Conservation (phyloP, 2,888 invertebrate genomes). For the Lithophane socia region DNA sequence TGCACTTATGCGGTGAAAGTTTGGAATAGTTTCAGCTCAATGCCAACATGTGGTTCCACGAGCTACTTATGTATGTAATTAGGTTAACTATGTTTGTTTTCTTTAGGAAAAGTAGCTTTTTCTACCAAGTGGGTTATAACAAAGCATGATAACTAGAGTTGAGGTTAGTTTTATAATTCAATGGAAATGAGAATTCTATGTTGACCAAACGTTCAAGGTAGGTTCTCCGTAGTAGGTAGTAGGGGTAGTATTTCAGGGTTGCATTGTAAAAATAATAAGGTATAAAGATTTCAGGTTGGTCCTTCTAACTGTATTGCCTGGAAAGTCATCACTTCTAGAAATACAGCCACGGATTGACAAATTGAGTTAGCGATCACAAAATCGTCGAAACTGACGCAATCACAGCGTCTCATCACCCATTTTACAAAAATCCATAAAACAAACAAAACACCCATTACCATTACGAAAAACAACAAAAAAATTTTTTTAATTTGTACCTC, state of each 20-base stretch:
- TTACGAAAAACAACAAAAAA: slow-evolving; percentile 37
- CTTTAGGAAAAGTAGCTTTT: not conserved
- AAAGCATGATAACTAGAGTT: not conserved
- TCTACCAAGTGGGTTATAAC: not conserved
- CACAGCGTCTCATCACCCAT: not conserved
- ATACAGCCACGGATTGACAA: too few relatives aligned
- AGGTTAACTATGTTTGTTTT: slow-evolving; percentile 52
- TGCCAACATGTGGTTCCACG: slow-evolving; percentile 43
- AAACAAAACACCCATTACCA: slow-evolving; percentile 32
- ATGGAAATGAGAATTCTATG: not conserved
- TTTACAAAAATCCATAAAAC: slow-evolving; percentile 6
- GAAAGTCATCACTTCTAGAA: not conserved
- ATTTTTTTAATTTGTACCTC: slow-evolving; percentile 59
- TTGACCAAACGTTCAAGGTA: too few relatives aligned
- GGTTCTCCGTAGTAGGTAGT: too few relatives aligned
- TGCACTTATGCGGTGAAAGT: slow-evolving; percentile 47
- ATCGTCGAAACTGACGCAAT: too few relatives aligned
- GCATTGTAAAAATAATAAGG: not conserved
- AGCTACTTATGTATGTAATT: slow-evolving; percentile 45
- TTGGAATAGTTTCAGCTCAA: slow-evolving; percentile 53
- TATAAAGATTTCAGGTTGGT: not conserved
- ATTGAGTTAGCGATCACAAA: not conserved
- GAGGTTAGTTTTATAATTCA: not conserved
- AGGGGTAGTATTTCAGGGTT: not conserved
- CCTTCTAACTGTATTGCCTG: not conserved